These are phyloP conservation scores for Trematomus bernacchii DNA, from an alignment of 2,797 vertebrate species.

Conservation along the genomic window DNA sequence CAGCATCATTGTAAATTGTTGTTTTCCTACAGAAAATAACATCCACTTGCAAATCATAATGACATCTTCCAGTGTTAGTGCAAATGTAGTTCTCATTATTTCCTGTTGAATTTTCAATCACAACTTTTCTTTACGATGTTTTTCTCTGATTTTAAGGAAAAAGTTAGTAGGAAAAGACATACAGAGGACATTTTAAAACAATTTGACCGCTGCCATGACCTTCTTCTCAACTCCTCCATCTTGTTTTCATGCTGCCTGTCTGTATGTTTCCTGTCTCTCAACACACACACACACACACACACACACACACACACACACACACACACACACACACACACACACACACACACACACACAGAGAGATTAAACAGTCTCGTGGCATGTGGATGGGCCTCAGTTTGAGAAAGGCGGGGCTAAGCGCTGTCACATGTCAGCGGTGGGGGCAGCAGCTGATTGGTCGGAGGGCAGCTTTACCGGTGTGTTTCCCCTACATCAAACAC, in stretches of 20 bases:
- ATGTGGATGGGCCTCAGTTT: conserved; percentile 5
- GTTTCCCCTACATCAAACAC: conserved; percentile 81
- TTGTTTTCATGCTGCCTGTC: conserved; percentile 28
- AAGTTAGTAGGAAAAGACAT: too few relatives aligned
- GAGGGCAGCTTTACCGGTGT: conserved; percentile 60
- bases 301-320: too few relatives aligned
- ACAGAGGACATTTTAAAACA: too few relatives aligned
- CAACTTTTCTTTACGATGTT: too few relatives aligned
- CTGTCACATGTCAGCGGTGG: conserved; percentile 61
- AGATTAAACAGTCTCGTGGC: conserved; percentile 58
- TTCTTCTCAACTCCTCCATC: conserved; percentile 27
- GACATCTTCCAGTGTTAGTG: too few relatives aligned
- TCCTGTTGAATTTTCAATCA: too few relatives aligned
- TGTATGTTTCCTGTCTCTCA: conserved; percentile 4
- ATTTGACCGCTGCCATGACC: not conserved
- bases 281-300: too few relatives aligned
- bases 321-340: not conserved
- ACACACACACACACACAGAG: not conserved
- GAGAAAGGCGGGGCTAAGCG: conserved; percentile 52
- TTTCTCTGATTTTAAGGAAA: too few relatives aligned
- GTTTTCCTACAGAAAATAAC: too few relatives aligned
- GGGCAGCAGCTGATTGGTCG: conserved; percentile 51
- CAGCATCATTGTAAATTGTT: too few relatives aligned
- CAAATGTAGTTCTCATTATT: too few relatives aligned
- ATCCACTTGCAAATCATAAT: too few relatives aligned